A percentile compares a stretch with the other conserved stretches of the same genome.
phyloP scores from a whole-genome alignment of 2,113 vertebrate genomes.

The Rhegmatorhina hoffmannsi region DNA sequence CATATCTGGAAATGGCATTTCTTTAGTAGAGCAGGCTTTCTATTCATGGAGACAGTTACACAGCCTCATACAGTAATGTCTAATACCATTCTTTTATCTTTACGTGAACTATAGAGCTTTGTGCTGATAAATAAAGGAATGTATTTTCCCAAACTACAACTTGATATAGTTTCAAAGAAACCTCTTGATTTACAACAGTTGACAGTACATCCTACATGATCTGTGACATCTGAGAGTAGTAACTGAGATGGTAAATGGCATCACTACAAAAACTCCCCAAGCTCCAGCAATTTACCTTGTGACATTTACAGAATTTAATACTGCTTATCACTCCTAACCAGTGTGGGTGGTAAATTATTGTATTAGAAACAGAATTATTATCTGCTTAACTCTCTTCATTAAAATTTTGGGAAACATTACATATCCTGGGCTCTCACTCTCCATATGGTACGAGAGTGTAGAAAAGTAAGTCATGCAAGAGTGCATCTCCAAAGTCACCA shows the following conservation, averaged over 20 bases:
- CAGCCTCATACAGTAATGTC: not conserved
- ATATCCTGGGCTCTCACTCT: not conserved
- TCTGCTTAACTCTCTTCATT: not conserved
- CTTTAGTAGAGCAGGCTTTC: not conserved
- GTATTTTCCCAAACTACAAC: constrained; percentile 6
- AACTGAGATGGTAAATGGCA: constrained; percentile 25
- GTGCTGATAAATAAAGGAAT: constrained; percentile 25
- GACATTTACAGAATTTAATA: not conserved
- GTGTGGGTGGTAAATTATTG: not conserved
- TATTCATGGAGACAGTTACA: not conserved
- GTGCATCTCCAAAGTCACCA: not conserved
- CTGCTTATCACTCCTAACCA: not conserved
- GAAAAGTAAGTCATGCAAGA: not conserved
- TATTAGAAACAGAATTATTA: not conserved
- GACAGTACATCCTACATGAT: not conserved
- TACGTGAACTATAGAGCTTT: constrained; percentile 4
- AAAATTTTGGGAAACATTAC: not conserved
- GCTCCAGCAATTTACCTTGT: not conserved
- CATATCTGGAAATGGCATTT: constrained; percentile 14
- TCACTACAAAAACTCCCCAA: not conserved
- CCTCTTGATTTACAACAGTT: constrained; percentile 13
- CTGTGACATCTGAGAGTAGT: constrained; percentile 15
- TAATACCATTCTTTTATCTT: not conserved
- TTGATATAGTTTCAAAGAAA: not conserved
- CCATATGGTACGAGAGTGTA: not conserved